Base-by-base conservation (phyloP, 2,797 vertebrate genomes). In the Rhodeus uyekii region DNA sequence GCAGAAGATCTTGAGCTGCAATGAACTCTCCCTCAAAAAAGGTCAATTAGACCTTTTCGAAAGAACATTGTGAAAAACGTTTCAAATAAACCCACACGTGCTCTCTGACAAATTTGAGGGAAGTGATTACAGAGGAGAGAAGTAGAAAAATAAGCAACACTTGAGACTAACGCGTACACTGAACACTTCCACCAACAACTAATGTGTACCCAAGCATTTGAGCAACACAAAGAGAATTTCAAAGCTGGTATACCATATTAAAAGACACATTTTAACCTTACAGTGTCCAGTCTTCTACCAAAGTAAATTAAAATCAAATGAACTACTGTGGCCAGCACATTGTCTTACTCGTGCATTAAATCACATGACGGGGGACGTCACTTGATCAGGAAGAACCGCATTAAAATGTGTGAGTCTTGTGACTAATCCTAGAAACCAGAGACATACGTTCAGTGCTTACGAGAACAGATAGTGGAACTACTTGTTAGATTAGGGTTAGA, bases 371-470 rank as follows among this genome's bases (percentile, higher is more conserved):
- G 58, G 36, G 44, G n/a, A 78, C 1, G 90, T 94, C 94, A 95
- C 90, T 90, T 94, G 94, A 95, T 82, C 63, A 67, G 55, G 76
- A 82, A 69, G 42, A 65, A 87, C 87, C 89, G 90, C 93, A 91
- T 93, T 91, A 92, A 94, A 93, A 90, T 88, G 89, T 89, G 88
- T 63, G 14, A 1, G 92, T 94, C 94, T 95, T 83, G 92, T 94
- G 94, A 95, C 92, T 88, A 85, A 87, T 53, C 29, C 34, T 27
- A 76, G 78, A 81, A 71, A 71, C 22, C 2, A 22, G 8, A 22
- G 39, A 38, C 58, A 36, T 32, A 64, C 22, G 10, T 34, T 16
- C 19, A 73, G 60, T 29, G 22, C 42, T 74, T 48, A 18, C 24
- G 12, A 76, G 8, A 61, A 76, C n/a, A 61, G 73, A 29, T 7